A percentile compares a stretch with the other conserved stretches of the same genome.
These are phyloP conservation scores for Thomomys bottae DNA, from an alignment of 2,113 vertebrate species.

Conservation along the genomic window DNA sequence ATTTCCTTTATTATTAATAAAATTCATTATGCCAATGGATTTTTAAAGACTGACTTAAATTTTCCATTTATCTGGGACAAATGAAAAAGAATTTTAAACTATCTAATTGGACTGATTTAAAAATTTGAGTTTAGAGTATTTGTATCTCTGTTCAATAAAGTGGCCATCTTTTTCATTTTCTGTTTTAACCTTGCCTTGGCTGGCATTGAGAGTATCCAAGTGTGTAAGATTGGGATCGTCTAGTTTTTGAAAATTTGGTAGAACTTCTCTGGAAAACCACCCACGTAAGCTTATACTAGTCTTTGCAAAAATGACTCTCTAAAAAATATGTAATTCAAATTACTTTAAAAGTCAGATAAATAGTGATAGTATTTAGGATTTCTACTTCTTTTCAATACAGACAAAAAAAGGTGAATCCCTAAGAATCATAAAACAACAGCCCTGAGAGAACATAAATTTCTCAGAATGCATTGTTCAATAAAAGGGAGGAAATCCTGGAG, in stretches of 20 bases:
- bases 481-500: neutral
- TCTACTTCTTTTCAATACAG: conserved; percentile 15
- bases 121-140: conserved; percentile 19
- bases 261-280: conserved; percentile 30
- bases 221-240: neutral
- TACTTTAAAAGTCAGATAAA: neutral
- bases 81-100: conserved; percentile 2
- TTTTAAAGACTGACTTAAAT: neutral
- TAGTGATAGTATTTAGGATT: neutral
- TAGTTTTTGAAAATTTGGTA: conserved; percentile 16
- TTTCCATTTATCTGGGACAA: neutral
- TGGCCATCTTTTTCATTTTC: conserved; percentile 32
- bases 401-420: conserved; percentile 25
- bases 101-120: neutral
- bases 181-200: neutral
- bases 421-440: conserved; percentile 26
- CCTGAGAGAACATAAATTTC: conserved; percentile 24
- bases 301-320: neutral
- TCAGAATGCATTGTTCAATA: neutral
- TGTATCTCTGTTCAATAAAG: neutral
- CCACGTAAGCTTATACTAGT: conserved; percentile 12
- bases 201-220: neutral
- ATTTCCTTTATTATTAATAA: conserved; percentile 19
- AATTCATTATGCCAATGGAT: neutral
- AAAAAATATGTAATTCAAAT: conserved; percentile 6